Percentiles rank a stretch among this genome's conserved stretches.
These are phyloP conservation scores for Augiades crinisus DNA, from an alignment of 2,888 invertebrate genomes.

Conservation along the genomic window DNA sequence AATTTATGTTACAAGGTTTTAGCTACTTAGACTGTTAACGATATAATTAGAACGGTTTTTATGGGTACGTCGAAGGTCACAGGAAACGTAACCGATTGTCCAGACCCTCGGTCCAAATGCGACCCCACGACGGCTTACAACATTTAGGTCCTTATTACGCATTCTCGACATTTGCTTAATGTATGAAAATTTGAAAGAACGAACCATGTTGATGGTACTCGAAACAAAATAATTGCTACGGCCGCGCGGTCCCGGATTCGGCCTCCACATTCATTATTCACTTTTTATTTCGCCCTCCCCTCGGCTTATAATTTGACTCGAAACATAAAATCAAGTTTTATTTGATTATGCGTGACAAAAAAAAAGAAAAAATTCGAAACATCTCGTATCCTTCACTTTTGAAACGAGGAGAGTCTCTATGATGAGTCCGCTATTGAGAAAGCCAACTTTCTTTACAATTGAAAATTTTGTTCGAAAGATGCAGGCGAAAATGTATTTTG, in stretches of 20 bases:
- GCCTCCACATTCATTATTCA: constrained; percentile 80
- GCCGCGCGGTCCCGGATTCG: constrained; percentile 75
- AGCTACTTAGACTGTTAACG: constrained; percentile 1
- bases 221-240: constrained; percentile 80
- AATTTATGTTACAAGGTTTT: constrained; percentile 3
- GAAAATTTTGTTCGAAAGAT: constrained; percentile 12
- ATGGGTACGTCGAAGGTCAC: constrained; percentile 28
- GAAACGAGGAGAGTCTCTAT: constrained; percentile 59
- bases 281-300: constrained; percentile 78
- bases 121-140: constrained; percentile 62
- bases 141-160: constrained; percentile 75
- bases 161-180: constrained; percentile 79
- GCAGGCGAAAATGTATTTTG: constrained; percentile 1
- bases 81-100: constrained; percentile 52
- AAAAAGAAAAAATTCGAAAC: constrained; percentile 60
- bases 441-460: constrained; percentile 16
- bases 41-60: constrained; percentile 4
- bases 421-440: constrained; percentile 26
- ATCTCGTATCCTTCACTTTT: constrained; percentile 68
- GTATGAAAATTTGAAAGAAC: constrained; percentile 80
- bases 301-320: constrained; percentile 79
- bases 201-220: constrained; percentile 79
- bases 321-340: constrained; percentile 81
- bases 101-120: constrained; percentile 59
- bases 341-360: constrained; percentile 74